phyloP scores from a whole-genome alignment of 1,140 invertebrate genomes.

The Drosophila hydei region DNA sequence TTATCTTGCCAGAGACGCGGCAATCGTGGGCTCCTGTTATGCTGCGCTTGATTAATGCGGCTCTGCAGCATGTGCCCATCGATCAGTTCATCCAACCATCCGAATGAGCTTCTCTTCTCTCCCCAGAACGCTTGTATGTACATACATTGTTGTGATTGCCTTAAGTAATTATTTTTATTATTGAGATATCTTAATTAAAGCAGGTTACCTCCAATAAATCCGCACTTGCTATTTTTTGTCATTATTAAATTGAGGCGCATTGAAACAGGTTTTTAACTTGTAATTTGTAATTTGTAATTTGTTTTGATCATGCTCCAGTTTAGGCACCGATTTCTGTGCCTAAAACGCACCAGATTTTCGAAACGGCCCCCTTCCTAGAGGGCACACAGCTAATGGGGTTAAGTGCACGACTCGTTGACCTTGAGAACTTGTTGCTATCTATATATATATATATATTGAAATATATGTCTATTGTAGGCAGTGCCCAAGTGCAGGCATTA shows the following conservation, averaged over 20 bases:
- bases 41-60: conserved; percentile 63
- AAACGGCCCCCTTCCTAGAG: conserved; percentile 13
- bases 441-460: conserved; percentile 11
- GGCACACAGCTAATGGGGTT: conserved; percentile 51
- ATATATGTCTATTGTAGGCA: conserved; percentile 5
- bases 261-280: conserved; percentile 41
- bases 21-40: conserved; percentile 72
- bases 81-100: conserved; percentile 54
- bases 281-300: conserved; percentile 8
- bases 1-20: conserved; percentile 75
- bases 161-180: conserved; percentile 36
- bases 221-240: conserved; percentile 33
- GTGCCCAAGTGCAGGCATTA: conserved; percentile 23
- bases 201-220: conserved; percentile 13
- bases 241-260: conserved; percentile 21
- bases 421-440: conserved; percentile 32
- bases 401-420: conserved; percentile 53
- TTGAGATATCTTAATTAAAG: conserved; percentile 29
- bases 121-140: conserved; percentile 4
- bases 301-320: conserved; percentile 63
- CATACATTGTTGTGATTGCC: conserved; percentile 19
- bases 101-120: background rate
- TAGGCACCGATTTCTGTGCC: conserved; percentile 36
- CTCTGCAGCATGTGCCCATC: conserved; percentile 66
- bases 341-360: conserved; percentile 35